Evolutionary conservation across 2,797 vertebrate genomes (phyloP), one percentile per base, ranked within the genome.

Genomic region (Pygocentrus nattereri): DNA sequence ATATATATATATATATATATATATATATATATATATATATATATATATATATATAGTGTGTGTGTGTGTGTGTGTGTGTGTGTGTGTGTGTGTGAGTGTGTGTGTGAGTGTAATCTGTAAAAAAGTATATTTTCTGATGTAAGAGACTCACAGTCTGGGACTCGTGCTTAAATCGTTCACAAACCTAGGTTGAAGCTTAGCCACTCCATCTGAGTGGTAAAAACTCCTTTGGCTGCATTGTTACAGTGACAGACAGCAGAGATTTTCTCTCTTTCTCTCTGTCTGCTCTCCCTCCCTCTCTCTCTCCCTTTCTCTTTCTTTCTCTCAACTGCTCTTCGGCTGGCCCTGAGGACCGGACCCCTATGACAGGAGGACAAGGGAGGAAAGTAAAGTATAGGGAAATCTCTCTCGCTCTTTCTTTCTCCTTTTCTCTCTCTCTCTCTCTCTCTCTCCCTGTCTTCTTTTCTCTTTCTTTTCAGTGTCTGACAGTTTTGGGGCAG

Each of bases 361-460:
- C 80, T 77, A 62, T 82, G 82, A 84, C 82, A 82, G 77, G 69
- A 82, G 74, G 80, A 82, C 82, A 84, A 82, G 80, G 38, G 77
- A 80, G 77, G 74, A 78, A 86, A 72, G 81, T 78, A 54, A 65
- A 76, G 67, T 77, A 49, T 47, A 13, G 79, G 62, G 72, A 84
- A 58, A 59, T 80, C 52, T 62, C 65, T n/a, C 65, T 30, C n/a
- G 19, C 58, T 23, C 25, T 31, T 50, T 70, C 80, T 70, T 31
- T 82, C 75, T 74, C 74, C n/a, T 31, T 71, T 54, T 30, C 21
- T 23, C 50, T 58, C 27, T 74, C 34, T 2, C 54, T 52, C 56
- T 61, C 25, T 38, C 76, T 19, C 74, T 78, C 44, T 84, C 56
- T 58, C 76, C 64, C 65, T 83, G 71, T 82, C 49, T 7, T 49